Percentiles rank a stretch among this genome's conserved stretches.
These are phyloP conservation scores for Podarcis muralis DNA, from an alignment of 2,113 vertebrate species.

Conservation along the genomic window DNA sequence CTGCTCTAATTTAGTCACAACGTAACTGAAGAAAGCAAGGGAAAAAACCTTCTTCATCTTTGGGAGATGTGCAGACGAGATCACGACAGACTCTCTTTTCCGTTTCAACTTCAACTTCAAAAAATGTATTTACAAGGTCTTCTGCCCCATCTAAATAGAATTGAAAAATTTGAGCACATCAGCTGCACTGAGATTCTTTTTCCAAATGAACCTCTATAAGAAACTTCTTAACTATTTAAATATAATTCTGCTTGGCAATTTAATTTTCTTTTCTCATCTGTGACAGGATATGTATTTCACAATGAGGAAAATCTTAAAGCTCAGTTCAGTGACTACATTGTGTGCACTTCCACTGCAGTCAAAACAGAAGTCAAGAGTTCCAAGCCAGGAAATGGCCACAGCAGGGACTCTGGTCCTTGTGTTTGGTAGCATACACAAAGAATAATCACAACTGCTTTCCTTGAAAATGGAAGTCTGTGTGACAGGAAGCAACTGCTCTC, in stretches of 20 bases:
- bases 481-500: neutral
- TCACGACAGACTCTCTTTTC: conserved; percentile 97
- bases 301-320: neutral
- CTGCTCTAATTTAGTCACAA: neutral
- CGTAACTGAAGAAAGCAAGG: conserved; percentile 43
- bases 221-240: neutral
- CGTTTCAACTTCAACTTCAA: conserved; percentile 98
- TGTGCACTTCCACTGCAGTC: neutral
- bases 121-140: conserved; percentile 94
- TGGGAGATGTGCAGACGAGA: conserved; percentile 92
- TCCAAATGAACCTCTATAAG: neutral
- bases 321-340: neutral
- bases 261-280: neutral
- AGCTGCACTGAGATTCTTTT: neutral
- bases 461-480: neutral
- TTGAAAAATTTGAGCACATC: neutral
- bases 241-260: neutral
- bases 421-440: neutral
- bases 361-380: neutral
- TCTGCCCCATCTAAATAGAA: conserved; percentile 82
- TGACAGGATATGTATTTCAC: neutral
- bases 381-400: neutral
- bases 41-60: conserved; percentile 94
- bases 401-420: neutral
- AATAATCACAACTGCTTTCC: neutral